Evolutionary conservation across 2,113 vertebrate species (phyloP).

Genomic region (Cynoglossus semilaevis): DNA sequence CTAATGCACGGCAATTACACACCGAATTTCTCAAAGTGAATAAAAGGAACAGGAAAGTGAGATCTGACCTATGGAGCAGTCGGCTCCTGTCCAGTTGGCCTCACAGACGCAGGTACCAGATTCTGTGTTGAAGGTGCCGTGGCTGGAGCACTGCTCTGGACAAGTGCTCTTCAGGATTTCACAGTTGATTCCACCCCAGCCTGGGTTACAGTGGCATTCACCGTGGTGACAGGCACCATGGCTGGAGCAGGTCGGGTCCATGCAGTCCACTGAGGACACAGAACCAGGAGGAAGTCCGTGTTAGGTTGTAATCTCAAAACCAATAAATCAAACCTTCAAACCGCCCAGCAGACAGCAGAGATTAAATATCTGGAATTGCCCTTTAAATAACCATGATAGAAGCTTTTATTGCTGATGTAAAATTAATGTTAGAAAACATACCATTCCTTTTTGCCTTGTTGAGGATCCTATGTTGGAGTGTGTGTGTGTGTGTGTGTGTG

Average conservation of each 20-base stretch:
- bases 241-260: conserved; percentile 89
- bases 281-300: conserved; percentile 45
- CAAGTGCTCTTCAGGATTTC: conserved; percentile 93
- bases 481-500: too few species aligned
- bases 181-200: conserved; percentile 91
- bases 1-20: background rate
- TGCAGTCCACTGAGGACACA: conserved; percentile 85
- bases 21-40: background rate
- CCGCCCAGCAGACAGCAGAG: too few species aligned
- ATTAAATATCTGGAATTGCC: too few species aligned
- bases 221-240: conserved; percentile 93
- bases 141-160: conserved; percentile 93
- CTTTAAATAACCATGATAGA: too few species aligned
- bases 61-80: conserved; percentile 91
- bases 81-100: conserved; percentile 90
- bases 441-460: too few species aligned
- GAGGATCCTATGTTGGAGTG: too few species aligned
- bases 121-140: conserved; percentile 90
- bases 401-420: too few species aligned
- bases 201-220: conserved; percentile 93
- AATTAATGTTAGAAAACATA: too few species aligned
- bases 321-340: conserved; percentile 22
- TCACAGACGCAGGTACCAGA: conserved; percentile 90
- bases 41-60: background rate
- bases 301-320: conserved; percentile 43